A percentile compares a stretch with the other conserved stretches of the same genome.
These are phyloP conservation scores for Zaprionus obscuricornis DNA, from an alignment of 2,888 invertebrate species.

Conservation along the genomic window DNA sequence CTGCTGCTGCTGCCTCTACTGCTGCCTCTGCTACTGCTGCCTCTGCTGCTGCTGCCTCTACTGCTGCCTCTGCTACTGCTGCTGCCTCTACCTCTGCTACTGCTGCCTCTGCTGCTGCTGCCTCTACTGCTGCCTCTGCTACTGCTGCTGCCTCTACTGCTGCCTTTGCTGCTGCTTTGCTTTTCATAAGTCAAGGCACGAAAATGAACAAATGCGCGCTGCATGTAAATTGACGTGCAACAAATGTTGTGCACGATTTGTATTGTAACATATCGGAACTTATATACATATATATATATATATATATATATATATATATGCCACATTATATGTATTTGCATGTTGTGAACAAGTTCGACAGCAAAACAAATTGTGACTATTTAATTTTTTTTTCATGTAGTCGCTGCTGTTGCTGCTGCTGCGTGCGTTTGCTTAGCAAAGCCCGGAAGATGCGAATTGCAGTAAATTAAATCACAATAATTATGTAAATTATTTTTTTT, in stretches of 20 bases:
- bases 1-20: no score
- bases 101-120: no score
- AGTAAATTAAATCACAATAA: constrained; percentile 72
- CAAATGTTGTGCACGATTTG: constrained; percentile 32
- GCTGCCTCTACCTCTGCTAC: no score
- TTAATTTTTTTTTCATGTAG: constrained; percentile 23
- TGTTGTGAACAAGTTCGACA: constrained; percentile 42
- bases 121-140: no score
- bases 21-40: no score
- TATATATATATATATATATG: no score
- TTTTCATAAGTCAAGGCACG: constrained; percentile 46
- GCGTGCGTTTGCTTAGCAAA: neutral
- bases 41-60: no score
- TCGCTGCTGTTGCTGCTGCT: constrained; percentile 5
- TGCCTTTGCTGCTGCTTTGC: no score
- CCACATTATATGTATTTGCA: constrained; percentile 48
- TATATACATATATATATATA: no score
- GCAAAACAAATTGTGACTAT: constrained; percentile 55
- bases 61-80: no score
- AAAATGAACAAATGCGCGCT: constrained; percentile 63
- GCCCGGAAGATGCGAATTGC: constrained; percentile 45
- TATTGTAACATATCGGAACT: no score
- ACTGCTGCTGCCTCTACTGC: no score
- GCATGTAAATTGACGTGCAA: constrained; percentile 63
- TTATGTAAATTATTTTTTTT: constrained; percentile 64